Evolutionary conservation across 1,140 invertebrate species (phyloP).

Genomic region (Camponotus vicinus): DNA sequence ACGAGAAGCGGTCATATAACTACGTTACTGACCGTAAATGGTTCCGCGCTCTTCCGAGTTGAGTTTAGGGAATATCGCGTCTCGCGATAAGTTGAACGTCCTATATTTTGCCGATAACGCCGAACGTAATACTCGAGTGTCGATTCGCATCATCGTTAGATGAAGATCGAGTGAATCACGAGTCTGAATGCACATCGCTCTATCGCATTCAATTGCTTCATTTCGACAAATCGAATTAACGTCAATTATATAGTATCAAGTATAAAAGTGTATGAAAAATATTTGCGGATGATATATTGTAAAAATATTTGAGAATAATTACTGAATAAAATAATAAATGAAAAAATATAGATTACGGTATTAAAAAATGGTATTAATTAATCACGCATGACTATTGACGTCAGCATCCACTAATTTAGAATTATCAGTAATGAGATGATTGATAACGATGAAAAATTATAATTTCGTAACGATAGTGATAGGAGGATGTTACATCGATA

Average conservation of each 20-base stretch:
- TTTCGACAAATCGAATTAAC: conserved; percentile 13
- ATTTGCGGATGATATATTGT: background rate
- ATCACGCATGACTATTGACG: no score
- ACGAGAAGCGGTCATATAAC: conserved; percentile 56
- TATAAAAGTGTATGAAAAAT: background rate
- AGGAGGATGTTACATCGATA: background rate
- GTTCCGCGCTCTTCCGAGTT: conserved; percentile 23
- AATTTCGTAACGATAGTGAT: background rate
- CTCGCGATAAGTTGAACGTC: conserved; percentile 29
- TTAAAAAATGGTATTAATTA: no score
- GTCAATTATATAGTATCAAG: background rate
- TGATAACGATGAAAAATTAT: background rate
- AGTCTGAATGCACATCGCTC: background rate
- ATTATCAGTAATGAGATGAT: background rate
- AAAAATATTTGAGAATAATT: no score
- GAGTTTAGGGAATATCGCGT: conserved; percentile 35
- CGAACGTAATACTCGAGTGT: conserved; percentile 4
- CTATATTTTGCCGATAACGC: conserved; percentile 34
- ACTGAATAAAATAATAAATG: no score
- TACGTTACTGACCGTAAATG: conserved; percentile 49
- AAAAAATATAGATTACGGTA: no score
- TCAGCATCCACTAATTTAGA: background rate
- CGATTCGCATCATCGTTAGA: background rate
- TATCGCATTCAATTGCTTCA: background rate
- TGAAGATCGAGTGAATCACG: background rate